Base-by-base conservation (phyloP, 2,888 invertebrate species). In the Oxystoma pomonae region DNA sequence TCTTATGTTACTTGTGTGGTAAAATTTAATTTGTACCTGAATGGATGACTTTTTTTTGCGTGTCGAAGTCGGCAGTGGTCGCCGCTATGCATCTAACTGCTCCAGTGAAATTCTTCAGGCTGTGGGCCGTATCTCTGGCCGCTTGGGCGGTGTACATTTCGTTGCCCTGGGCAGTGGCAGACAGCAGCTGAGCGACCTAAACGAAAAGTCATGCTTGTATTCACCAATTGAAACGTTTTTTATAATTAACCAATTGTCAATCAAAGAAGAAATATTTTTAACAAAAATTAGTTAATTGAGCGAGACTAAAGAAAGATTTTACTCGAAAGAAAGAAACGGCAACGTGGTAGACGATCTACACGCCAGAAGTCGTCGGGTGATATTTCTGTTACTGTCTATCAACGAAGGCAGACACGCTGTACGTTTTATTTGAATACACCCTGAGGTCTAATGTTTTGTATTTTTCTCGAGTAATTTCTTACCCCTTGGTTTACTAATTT, bases 401-500 rank as follows among this genome's bases (percentile, higher is more conserved):
- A n/a, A n/a, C n/a, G n/a, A n/a, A n/a, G n/a, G n/a, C n/a, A n/a
- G n/a, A n/a, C n/a, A n/a, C n/a, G n/a, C n/a, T n/a, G n/a, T n/a
- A n/a, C n/a, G n/a, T n/a, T n/a, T n/a, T n/a, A n/a, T n/a, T n/a
- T n/a, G n/a, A n/a, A n/a, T n/a, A n/a, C n/a, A n/a, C n/a, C n/a
- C n/a, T n/a, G n/a, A n/a, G n/a, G n/a, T n/a, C n/a, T n/a, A n/a
- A n/a, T n/a, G n/a, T n/a, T n/a, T n/a, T n/a, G n/a, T n/a, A n/a
- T n/a, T n/a, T n/a, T n/a, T n/a, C n/a, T n/a, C n/a, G n/a, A n/a
- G n/a, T n/a, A n/a, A n/a, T n/a, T n/a, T n/a, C 60, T 52, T 57
- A 96, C 87, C 51, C 90, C 87, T 58, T 92, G 89, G 59, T 91
- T 92, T 0, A 95, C 92, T 55, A 88, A 85, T 77, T 95, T 94